Evolutionary conservation across 2,113 vertebrate genomes (phyloP).

Genomic region (Pomatostomus ruficeps): DNA sequence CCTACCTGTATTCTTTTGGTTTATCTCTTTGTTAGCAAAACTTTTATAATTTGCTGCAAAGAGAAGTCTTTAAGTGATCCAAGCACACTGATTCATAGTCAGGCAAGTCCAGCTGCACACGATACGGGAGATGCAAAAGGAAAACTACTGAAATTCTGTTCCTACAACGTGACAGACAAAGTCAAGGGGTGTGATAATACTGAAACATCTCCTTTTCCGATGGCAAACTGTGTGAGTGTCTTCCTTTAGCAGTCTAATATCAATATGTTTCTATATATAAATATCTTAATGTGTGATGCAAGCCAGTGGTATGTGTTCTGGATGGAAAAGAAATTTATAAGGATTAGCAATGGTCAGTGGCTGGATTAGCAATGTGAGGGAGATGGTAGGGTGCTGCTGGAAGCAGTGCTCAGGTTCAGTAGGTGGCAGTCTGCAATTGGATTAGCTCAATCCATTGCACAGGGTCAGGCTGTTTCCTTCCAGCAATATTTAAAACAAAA

Average conservation of each 20-base stretch:
- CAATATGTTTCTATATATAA: background rate
- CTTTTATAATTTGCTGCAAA: background rate
- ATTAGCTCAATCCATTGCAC: background rate
- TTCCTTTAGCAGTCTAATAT: background rate
- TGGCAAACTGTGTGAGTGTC: background rate
- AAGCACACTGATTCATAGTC: background rate
- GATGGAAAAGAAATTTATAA: background rate
- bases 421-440: conserved; percentile 52
- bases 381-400: background rate
- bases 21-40: background rate
- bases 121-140: background rate
- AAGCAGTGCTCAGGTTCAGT: background rate
- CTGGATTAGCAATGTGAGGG: background rate
- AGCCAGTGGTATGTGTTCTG: background rate
- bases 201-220: background rate
- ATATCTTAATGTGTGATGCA: background rate
- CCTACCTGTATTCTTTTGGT: background rate
- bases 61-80: background rate
- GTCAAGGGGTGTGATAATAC: background rate
- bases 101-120: background rate
- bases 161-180: background rate
- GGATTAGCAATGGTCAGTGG: background rate
- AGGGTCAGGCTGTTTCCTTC: background rate
- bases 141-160: background rate
- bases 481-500: background rate